These are phyloP conservation scores for Mirza zaza DNA, from an alignment of 2,113 vertebrate genomes.

Conservation along the genomic window DNA sequence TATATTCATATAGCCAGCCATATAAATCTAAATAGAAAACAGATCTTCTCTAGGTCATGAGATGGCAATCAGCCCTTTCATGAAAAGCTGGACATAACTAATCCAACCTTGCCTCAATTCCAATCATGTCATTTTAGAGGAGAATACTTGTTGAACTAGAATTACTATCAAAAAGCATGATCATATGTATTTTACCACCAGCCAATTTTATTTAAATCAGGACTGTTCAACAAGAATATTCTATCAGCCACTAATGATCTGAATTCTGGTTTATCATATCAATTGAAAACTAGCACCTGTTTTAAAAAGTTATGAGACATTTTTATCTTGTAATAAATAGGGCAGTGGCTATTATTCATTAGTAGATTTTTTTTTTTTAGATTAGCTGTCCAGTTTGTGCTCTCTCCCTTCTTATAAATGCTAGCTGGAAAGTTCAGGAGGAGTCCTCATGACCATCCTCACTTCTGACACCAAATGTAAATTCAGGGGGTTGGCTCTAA, in stretches of 20 bases:
- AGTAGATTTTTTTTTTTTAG: not conserved
- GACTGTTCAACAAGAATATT: not conserved
- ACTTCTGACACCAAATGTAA: not conserved
- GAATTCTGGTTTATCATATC: not conserved
- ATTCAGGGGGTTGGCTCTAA: not conserved
- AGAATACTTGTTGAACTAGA: not conserved
- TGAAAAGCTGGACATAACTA: conserved; percentile 1
- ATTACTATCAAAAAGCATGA: not conserved
- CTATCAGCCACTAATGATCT: not conserved
- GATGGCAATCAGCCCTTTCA: not conserved
- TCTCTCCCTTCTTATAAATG: not conserved
- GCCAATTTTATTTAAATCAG: conserved; percentile 17
- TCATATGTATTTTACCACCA: not conserved
- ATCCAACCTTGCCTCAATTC: not conserved
- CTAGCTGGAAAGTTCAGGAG: not conserved
- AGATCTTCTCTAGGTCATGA: not conserved
- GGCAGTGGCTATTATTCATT: not conserved
- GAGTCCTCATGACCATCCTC: not conserved
- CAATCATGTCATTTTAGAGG: not conserved
- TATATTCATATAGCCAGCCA: conserved; percentile 3
- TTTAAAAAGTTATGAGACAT: not conserved
- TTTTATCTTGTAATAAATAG: not conserved
- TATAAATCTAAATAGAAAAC: not conserved
- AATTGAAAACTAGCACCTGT: not conserved
- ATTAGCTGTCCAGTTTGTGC: not conserved